Evolutionary conservation across 1,140 invertebrate genomes (phyloP), one percentile per base, ranked within the genome.

Genomic region (Hormaphis cornu): DNA sequence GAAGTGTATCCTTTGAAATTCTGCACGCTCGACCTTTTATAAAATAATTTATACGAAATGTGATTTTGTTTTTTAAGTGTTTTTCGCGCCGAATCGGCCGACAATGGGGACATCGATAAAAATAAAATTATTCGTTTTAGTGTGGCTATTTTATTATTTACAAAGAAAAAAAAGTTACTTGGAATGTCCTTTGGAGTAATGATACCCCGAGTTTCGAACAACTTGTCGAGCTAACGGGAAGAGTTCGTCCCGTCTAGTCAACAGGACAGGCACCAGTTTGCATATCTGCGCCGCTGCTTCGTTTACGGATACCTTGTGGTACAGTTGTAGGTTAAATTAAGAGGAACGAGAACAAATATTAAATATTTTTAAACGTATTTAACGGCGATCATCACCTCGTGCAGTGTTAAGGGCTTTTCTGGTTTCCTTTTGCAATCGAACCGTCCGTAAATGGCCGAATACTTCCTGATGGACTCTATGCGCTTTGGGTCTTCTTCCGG

Each of bases 241-340:
- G 30, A 98, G 83, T 79, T 97, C 94, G 77, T 98, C 94, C 35
- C 95, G 81, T 40, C 95, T 82, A 3, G 94, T 97, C 42, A 98
- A 81, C 37, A 98, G 80, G 4, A 90, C 89, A 1, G 94, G 93
- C 70, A 93, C 86, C 76, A 91, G 87, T 75, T 89, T 83, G 77
- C 95, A 97, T 69, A 98, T 87, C 78, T 98, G 95, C 1, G 94
- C 94, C 0, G 95, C 93, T 0, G 95, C 95, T 78, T 98, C 96
- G 80, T 98, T 98, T 10, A 98, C 94, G 42, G 91, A 93, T 18
- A 95, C 84, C 87, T n/a, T 89, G 76, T 28, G 18, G 14, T 12
- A 24, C 40, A 2, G 7, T 40, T 33, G 30, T 33, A 6, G 5
- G 30, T 33, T 33, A 33, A 9, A 4, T 9, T 9, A 6, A 33